phyloP scores from a whole-genome alignment of 2,888 invertebrate genomes.

The Antheraea yamamai region DNA sequence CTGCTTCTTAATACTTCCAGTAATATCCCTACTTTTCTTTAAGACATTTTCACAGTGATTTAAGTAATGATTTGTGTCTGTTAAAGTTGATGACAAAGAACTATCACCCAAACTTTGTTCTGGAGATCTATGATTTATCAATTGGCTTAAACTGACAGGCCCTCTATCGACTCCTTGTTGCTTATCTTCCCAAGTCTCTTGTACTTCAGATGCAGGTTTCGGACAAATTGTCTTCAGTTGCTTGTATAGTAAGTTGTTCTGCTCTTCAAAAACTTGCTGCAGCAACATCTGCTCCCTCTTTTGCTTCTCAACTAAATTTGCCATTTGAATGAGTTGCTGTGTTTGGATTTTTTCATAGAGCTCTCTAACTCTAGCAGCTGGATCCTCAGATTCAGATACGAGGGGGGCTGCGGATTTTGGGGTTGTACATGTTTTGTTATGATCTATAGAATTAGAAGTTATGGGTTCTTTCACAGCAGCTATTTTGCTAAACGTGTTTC shows the following conservation, averaged over 20 bases:
- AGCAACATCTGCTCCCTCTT: constrained; percentile 84
- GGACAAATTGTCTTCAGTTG: constrained; percentile 73
- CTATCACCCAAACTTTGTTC: constrained; percentile 40
- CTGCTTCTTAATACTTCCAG: constrained; percentile 58
- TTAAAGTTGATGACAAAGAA: constrained; percentile 55
- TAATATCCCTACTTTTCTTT: constrained; percentile 65
- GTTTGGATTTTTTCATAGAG: constrained; percentile 81
- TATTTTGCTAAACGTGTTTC: constrained; percentile 38
- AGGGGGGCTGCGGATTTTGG: constrained; percentile 28
- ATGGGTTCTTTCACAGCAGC: constrained; percentile 38
- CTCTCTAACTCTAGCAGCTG: constrained; percentile 64
- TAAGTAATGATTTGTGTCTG: constrained; percentile 63
- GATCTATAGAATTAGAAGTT: constrained; percentile 30
- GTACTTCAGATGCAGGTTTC: constrained; percentile 59
- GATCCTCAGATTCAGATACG: constrained; percentile 58
- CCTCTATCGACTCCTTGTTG: constrained; percentile 48
- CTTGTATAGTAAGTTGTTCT: constrained; percentile 82
- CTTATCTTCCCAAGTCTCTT: constrained; percentile 67
- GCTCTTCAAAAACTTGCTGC: constrained; percentile 85
- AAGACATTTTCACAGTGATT: constrained; percentile 62
- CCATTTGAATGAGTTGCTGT: constrained; percentile 85
- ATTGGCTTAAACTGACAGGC: constrained; percentile 71
- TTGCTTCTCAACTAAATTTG: constrained; percentile 83
- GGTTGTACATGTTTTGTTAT: constrained; percentile 30
- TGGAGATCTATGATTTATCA: constrained; percentile 59